Base-by-base conservation (phyloP, 2,113 vertebrate species). In the Propithecus coquereli region DNA sequence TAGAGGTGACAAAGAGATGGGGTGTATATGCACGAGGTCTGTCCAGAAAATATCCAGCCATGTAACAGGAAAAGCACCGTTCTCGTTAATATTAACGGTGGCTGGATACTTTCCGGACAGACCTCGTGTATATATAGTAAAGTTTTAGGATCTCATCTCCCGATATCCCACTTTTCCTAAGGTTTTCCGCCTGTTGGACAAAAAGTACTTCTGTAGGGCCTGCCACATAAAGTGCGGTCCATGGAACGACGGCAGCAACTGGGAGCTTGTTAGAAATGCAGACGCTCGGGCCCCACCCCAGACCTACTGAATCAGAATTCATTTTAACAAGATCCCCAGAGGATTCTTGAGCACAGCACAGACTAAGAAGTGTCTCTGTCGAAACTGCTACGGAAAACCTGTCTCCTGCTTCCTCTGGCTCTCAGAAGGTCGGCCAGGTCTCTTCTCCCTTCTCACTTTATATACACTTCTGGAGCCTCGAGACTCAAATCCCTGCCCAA, bases 291-390 rank as follows among this genome's bases (percentile, higher is more conserved):
- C 89, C 86, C 95, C 93, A 85, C 73, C 91, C 82, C 90, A 87
- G 89, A 95, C 54, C 54, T 70, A 70, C 63, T 65, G 93, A 92
- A 95, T 92, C 97, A 90, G 70, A 97, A 94, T 61, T 91, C 83
- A 65, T 47, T 88, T 91, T 63, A 81, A 92, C 76, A 45, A 81
- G 52, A 59, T 82, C 65, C 89, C 86, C 68, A 12, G 34, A 54
- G 86, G 80, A 86, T 70, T 93, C 37, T 4, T 25, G 70, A 34
- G 79, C 54, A 40, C 63, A n/a, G 73, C 23, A 43, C 85, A 52
- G 14, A 52, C 88, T 22, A 54, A 70, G 30, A 70, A 79, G 54
- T 93, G 81, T 97, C 73, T 61, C 93, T n/a, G 61, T 85, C 50
- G 25, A 77, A 40, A 54, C 54, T 88, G 66, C 52, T 84, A 90